phyloP scores from a whole-genome alignment of 2,888 invertebrate species.

The Buathra laborator region DNA sequence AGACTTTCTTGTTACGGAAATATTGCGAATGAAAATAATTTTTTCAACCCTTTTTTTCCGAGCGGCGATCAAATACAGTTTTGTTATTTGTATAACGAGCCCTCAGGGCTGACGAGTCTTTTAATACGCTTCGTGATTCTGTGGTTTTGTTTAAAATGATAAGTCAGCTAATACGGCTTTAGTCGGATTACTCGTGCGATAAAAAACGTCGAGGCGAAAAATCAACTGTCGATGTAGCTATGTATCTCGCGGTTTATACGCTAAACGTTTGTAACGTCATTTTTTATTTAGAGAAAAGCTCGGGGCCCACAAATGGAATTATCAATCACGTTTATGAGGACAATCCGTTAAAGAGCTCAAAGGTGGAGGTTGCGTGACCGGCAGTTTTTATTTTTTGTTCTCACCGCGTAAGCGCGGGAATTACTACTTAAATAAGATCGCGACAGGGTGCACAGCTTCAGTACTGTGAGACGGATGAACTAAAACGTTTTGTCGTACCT shows the following conservation, averaged over 20 bases:
- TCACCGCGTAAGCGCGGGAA: constrained; percentile 2
- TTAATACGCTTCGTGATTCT: no score
- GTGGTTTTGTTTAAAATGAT: not conserved
- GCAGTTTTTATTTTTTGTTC: constrained; percentile 32
- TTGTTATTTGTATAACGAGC: no score
- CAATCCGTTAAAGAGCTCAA: constrained; percentile 24
- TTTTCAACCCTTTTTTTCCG: not conserved
- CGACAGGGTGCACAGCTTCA: constrained; percentile 32
- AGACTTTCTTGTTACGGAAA: constrained; percentile 37
- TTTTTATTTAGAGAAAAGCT: not conserved
- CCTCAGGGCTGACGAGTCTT: no score
- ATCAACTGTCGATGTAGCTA: not conserved
- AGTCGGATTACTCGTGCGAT: not conserved
- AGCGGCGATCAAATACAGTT: not conserved
- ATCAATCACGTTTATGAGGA: constrained; percentile 7
- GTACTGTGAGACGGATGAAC: constrained; percentile 51
- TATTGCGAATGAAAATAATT: not conserved
- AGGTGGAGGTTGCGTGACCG: constrained; percentile 41
- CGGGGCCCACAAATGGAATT: not conserved
- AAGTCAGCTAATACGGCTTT: not conserved
- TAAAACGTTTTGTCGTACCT: constrained; percentile 15
- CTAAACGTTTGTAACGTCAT: not conserved
- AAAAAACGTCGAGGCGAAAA: not conserved
- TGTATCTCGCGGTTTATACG: not conserved
- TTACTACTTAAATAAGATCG: constrained; percentile 55